phyloP scores from a whole-genome alignment of 1,140 invertebrate species.

The Aplysia californica region DNA sequence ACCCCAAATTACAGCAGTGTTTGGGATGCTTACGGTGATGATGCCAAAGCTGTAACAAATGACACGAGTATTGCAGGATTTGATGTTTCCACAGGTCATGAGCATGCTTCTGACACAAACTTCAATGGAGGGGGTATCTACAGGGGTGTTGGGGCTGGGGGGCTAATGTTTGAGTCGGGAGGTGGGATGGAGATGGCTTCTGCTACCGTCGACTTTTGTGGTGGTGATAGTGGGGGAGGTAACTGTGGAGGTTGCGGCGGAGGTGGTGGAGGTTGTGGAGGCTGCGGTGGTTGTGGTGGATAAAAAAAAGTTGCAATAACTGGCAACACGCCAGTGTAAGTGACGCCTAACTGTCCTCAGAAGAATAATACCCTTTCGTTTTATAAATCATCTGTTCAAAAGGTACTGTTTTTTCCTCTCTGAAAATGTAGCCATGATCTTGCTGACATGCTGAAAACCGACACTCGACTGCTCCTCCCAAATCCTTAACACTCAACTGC shows the following conservation, averaged over 20 bases:
- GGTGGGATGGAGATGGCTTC: background rate
- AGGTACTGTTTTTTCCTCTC: background rate
- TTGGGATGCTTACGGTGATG: background rate
- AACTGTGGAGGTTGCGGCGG: background rate
- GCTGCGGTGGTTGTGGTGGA: background rate
- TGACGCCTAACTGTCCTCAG: background rate
- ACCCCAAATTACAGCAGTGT: background rate
- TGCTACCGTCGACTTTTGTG: background rate
- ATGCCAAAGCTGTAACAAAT: background rate
- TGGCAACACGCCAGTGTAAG: background rate
- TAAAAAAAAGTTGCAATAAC: background rate
- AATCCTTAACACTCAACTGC: too few species aligned
- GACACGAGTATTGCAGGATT: slow-evolving; percentile 10
- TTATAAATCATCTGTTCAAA: background rate
- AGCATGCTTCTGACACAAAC: background rate
- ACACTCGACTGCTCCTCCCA: too few species aligned
- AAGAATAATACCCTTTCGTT: background rate
- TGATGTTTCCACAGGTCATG: background rate
- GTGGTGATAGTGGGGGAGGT: background rate
- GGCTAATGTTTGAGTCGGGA: background rate
- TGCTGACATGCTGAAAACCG: too few species aligned
- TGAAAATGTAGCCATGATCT: background rate
- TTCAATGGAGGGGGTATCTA: background rate
- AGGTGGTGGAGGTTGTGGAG: background rate
- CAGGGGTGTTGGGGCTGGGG: background rate